Percentiles rank a stretch among this genome's conserved stretches.
Evolutionary conservation across 2,888 invertebrate genomes (phyloP).

Genomic region (Holacanthella duospinosa): DNA sequence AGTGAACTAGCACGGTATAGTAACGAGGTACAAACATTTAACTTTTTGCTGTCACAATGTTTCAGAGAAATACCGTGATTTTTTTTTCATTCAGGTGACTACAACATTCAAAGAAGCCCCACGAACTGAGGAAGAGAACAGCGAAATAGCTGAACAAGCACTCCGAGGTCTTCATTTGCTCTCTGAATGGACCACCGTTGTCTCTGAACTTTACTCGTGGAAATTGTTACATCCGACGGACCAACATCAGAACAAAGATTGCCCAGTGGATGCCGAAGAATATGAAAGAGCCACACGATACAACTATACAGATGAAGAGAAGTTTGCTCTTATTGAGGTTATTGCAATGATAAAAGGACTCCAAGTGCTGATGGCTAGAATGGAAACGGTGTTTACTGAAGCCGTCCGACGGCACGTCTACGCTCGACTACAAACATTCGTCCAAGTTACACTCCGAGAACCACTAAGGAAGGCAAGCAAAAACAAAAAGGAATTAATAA

Average conservation of each 20-base stretch:
- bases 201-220: slow-evolving; percentile 95
- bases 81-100: slow-evolving; percentile 46
- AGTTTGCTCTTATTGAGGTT: slow-evolving; percentile 93
- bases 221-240: slow-evolving; percentile 96
- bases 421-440: slow-evolving; percentile 92
- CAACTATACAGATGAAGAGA: slow-evolving; percentile 94
- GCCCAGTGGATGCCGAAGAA: slow-evolving; percentile 93
- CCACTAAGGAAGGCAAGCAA: slow-evolving; percentile 92
- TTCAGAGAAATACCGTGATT: too few relatives aligned
- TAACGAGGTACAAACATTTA: slow-evolving; percentile 44
- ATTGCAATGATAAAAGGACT: slow-evolving; percentile 99
- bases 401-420: slow-evolving; percentile 86
- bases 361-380: slow-evolving; percentile 89
- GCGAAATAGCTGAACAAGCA: slow-evolving; percentile 49
- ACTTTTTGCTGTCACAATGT: not conserved
- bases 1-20: slow-evolving; percentile 88
- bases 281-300: slow-evolving; percentile 95
- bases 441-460: slow-evolving; percentile 76
- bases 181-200: slow-evolving; percentile 92
- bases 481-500: slow-evolving; percentile 90
- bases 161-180: slow-evolving; percentile 83
- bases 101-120: slow-evolving; percentile 46
- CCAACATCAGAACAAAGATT: slow-evolving; percentile 86
- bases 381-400: slow-evolving; percentile 92
- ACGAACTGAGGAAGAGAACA: slow-evolving; percentile 44